A percentile compares a stretch with the other conserved stretches of the same genome.
phyloP scores from a whole-genome alignment of 2,113 vertebrate species.

The Scatophagus argus region DNA sequence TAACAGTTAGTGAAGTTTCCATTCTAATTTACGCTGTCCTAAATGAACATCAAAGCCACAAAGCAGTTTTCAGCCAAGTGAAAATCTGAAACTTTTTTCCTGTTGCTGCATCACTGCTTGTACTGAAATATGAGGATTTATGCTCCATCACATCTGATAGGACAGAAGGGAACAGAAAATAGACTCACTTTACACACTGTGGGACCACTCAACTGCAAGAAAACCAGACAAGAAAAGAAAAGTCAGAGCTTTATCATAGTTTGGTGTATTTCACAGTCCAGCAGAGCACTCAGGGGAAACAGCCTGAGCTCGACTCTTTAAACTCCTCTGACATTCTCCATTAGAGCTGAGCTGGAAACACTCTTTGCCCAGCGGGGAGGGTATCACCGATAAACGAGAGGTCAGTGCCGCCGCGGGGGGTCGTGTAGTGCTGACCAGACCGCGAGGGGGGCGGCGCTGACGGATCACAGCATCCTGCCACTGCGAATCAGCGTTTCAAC shows the following conservation, averaged over 20 bases:
- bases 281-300: constrained; percentile 31
- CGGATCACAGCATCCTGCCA: constrained; percentile 14
- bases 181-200: neutral
- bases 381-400: constrained; percentile 56
- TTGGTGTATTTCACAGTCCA: constrained; percentile 41
- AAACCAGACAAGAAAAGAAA: neutral
- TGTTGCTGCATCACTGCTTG: neutral
- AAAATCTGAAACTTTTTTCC: neutral
- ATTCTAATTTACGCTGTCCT: too few relatives aligned
- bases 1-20: too few relatives aligned
- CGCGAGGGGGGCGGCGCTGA: neutral
- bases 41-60: too few relatives aligned
- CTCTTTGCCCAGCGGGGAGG: constrained; percentile 33
- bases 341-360: constrained; percentile 30
- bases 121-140: neutral
- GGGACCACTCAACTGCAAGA: constrained; percentile 8
- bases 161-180: neutral
- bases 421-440: constrained; percentile 5
- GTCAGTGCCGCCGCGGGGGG: constrained; percentile 21
- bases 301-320: constrained; percentile 27
- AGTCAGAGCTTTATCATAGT: neutral
- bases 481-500: constrained; percentile 13
- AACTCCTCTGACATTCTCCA: constrained; percentile 48
- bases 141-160: constrained; percentile 17
- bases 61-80: neutral